Evolutionary conservation across 2,113 vertebrate species (phyloP), one percentile per base, ranked within the genome.

Genomic region (Paradoxurus hermaphroditus): DNA sequence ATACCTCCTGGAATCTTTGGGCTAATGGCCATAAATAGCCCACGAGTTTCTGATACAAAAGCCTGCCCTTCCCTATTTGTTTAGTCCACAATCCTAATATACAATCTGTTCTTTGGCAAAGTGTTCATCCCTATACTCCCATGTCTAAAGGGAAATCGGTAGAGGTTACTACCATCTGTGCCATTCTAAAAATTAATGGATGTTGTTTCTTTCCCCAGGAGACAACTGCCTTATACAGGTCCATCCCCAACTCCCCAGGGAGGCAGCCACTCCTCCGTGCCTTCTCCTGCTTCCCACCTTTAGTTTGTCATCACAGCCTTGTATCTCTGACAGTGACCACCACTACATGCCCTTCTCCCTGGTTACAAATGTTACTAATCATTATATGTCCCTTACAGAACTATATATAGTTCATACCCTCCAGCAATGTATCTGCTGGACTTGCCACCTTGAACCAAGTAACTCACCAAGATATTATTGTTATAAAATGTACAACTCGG

Each of bases 231-330:
- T 51, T 53, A 44, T 46, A 51, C 6, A 70, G 41, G 6, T 34
- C 62, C 49, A 75, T 5, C 2, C 19, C 15, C n/a, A 14, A 7
- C 1, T 15, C 13, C 23, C 25, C 13, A 29, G 12, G 31, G 7
- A 51, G 53, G 7, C 19, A 82, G 14, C 4, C n/a, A 63, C 3
- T 70, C 18, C 27, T 2, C 0, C 1, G 46, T 49, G 7, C 10
- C 15, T 23, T 85, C 34, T 85, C 49, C 7, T n/a, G 19, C 14
- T 62, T 39, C 41, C 25, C 56, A 67, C 21, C 15, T 77, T 15
- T 7, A 34, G 7, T 16, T 84, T 84, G 46, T 53, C 23, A 67
- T 46, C 41, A n/a, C 21, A 93, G 1, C 39, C 2, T 53, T n/a
- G 8, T 21, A 83, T 62, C 83, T 75, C 13, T 87, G 31, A 91